Conservation (phyloP, 2,888 invertebrate species). For the Xiphydria camelus region DNA sequence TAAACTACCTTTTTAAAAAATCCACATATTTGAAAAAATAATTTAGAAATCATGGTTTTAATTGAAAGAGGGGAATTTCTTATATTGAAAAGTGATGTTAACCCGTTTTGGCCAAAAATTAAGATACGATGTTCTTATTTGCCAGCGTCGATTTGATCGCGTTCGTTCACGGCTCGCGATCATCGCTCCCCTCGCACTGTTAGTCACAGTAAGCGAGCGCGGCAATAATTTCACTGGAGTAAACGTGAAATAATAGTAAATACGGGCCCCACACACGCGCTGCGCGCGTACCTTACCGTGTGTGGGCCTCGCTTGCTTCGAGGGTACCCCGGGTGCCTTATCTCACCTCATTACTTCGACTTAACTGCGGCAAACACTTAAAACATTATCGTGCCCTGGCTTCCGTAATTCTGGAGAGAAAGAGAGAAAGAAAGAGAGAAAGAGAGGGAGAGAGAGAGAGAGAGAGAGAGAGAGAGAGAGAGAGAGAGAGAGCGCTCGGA, state of each 20-base stretch:
- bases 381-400: constrained; percentile 50
- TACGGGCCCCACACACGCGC: constrained; percentile 38
- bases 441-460: constrained; percentile 18
- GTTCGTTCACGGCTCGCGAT: too few relatives aligned
- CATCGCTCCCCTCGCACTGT: too few relatives aligned
- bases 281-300: constrained; percentile 13
- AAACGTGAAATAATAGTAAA: constrained; percentile 44
- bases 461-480: constrained; percentile 17
- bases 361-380: constrained; percentile 53
- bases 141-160: too few relatives aligned
- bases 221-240: constrained; percentile 46
- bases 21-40: too few relatives aligned
- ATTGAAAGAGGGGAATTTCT: too few relatives aligned
- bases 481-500: constrained; percentile 10
- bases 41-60: too few relatives aligned
- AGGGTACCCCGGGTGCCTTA: constrained; percentile 41
- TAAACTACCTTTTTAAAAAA: too few relatives aligned
- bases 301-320: constrained; percentile 34
- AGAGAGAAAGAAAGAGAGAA: constrained; percentile 21
- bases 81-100: too few relatives aligned
- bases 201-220: constrained; percentile 47
- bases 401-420: constrained; percentile 44
- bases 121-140: too few relatives aligned
- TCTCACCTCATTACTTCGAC: constrained; percentile 55
- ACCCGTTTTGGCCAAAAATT: too few relatives aligned